Evolutionary conservation across 2,113 vertebrate genomes (phyloP).

Genomic region (Hyla sarda): DNA sequence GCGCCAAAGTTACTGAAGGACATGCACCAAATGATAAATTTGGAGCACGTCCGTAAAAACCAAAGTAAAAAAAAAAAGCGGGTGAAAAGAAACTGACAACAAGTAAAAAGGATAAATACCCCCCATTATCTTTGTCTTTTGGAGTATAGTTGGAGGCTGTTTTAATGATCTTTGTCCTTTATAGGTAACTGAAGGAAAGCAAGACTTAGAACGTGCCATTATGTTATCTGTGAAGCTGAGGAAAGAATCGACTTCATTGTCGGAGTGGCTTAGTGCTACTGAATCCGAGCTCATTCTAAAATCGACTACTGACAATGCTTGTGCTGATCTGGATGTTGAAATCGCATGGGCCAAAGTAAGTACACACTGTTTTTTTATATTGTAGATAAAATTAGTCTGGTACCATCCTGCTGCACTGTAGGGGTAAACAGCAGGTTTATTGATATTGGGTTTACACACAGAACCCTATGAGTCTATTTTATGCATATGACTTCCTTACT

Average conservation of each 20-base stretch:
- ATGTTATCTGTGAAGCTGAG: constrained; percentile 84
- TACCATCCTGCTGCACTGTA: neutral
- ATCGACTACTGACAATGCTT: constrained; percentile 80
- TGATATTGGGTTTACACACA: neutral
- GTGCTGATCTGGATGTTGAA: constrained; percentile 87
- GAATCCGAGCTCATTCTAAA: constrained; percentile 86
- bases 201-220: constrained; percentile 89
- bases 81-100: too few relatives aligned
- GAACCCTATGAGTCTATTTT: neutral
- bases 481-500: neutral
- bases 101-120: too few relatives aligned
- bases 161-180: constrained; percentile 2
- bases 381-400: neutral
- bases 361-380: neutral
- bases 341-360: constrained; percentile 92
- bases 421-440: neutral
- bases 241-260: constrained; percentile 81
- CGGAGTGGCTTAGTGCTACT: constrained; percentile 83
- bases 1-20: too few relatives aligned
- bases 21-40: too few relatives aligned
- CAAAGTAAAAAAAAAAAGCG: too few relatives aligned
- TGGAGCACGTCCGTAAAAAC: too few relatives aligned
- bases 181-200: constrained; percentile 95
- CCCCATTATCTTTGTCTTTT: too few relatives aligned
- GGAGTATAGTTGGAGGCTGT: neutral